Base-by-base conservation (phyloP, 2,888 invertebrate genomes). In the Tromatobia lineatoria region DNA sequence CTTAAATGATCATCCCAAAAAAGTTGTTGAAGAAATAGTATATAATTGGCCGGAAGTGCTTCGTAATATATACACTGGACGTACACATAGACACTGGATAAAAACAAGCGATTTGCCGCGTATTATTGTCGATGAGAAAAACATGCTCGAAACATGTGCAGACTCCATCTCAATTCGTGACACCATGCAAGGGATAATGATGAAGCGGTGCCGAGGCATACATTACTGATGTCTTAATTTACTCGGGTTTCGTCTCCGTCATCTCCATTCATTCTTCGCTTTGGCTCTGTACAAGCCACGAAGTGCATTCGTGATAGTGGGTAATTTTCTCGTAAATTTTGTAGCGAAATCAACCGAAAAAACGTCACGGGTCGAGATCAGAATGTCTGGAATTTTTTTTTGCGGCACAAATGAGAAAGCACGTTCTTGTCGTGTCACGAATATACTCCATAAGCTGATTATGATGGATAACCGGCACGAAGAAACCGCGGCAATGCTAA, bases 361-460 rank as follows among this genome's bases (percentile, higher is more conserved):
- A 82, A 70, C 25, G 69, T 54, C 69, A 47, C 52, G 3, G 69
- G 67, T 23, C 67, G 59, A 23, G 64, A 61, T 38, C 47, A 67
- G 59, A 2, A 7, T 61, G 50, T 38, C 18, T 73, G 42, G 64
- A 8, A 38, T 15, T 47, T 75, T 47, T 75, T 79, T 83, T 82
- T 82, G 54, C 67, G 29, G 29, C 3, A 29, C 4, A 2, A 4
- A 29, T 29, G 29, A 29, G 4, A 4, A 29, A 29, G 29, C 29
- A 29, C 2, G 57, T 75, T 79, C 79, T 82, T 82, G 54, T 73
- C 57, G 4, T 20, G 29, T 70, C 45, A 45, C 34, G 57, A 69
- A 34, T 6, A 29, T 50, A 52, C 50, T 74, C 23, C 80, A 83
- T 80, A 83, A 86, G 82, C 83, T 89, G 86, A 88, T 89, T 87